A percentile compares a stretch with the other conserved stretches of the same genome.
Conservation (phyloP, 2,888 invertebrate species). For the Eudemis profundana region DNA sequence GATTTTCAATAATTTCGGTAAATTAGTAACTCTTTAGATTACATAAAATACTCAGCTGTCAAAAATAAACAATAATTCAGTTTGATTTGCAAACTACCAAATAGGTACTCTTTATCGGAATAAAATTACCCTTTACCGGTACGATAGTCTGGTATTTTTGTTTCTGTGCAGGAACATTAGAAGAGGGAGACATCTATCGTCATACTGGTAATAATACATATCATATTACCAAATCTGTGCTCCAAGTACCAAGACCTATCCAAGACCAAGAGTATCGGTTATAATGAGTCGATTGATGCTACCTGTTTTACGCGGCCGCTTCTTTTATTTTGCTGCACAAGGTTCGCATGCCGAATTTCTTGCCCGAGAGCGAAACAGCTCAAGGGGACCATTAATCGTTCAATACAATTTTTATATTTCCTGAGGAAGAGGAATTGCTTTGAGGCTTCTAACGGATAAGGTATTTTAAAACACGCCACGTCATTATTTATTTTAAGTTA, state of each 20-base stretch:
- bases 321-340: constrained; percentile 67
- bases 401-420: constrained; percentile 38
- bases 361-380: constrained; percentile 49
- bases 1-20: too few relatives aligned
- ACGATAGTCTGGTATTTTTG: too few relatives aligned
- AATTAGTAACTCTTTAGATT: too few relatives aligned
- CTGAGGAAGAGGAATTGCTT: constrained; percentile 37
- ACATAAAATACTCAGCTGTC: too few relatives aligned
- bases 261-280: constrained; percentile 48
- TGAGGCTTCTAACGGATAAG: constrained; percentile 6
- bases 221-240: too few relatives aligned
- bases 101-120: too few relatives aligned
- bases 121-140: too few relatives aligned
- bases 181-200: too few relatives aligned
- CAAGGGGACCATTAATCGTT: constrained; percentile 40
- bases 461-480: constrained; percentile 2
- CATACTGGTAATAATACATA: too few relatives aligned
- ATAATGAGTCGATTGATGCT: constrained; percentile 76
- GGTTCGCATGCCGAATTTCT: constrained; percentile 63
- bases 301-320: constrained; percentile 81
- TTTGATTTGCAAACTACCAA: too few relatives aligned
- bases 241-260: constrained; percentile 63
- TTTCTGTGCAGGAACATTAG: too few relatives aligned
- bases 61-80: too few relatives aligned
- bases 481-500: background rate